Conservation (phyloP, 2,888 invertebrate genomes). For the Nemoura dubitans region DNA sequence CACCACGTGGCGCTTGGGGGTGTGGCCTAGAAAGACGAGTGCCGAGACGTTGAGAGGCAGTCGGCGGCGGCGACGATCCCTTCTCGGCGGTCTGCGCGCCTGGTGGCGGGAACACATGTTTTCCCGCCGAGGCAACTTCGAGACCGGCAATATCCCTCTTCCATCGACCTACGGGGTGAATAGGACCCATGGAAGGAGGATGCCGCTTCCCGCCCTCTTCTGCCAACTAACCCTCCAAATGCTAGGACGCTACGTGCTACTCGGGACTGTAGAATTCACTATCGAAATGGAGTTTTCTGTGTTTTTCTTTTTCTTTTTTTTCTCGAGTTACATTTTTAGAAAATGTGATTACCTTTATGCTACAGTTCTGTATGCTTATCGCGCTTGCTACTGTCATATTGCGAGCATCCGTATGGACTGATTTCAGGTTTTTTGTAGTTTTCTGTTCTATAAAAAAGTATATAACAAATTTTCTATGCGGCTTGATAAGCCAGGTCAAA, state of each 20-base stretch:
- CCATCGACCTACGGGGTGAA: constrained; percentile 12
- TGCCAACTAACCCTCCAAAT: not conserved
- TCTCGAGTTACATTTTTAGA: not conserved
- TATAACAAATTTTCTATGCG: too few species aligned
- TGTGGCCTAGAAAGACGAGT: not conserved
- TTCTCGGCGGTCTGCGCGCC: constrained; percentile 30
- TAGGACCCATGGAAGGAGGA: not conserved
- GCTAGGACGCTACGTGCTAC: not conserved
- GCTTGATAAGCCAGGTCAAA: too few species aligned
- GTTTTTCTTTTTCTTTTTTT: not conserved
- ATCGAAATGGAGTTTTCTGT: not conserved
- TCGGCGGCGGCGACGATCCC: not conserved
- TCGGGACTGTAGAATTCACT: not conserved
- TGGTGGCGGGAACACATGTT: constrained; percentile 47
- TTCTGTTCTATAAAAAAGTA: too few species aligned
- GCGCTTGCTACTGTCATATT: not conserved
- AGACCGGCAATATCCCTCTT: constrained; percentile 1
- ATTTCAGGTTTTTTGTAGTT: too few species aligned
- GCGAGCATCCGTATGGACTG: not conserved
- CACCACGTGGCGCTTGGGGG: too few species aligned
- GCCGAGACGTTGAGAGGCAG: not conserved
- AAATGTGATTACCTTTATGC: not conserved
- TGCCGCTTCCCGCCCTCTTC: not conserved
- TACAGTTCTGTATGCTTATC: not conserved
- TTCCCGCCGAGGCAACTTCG: constrained; percentile 48